phyloP scores from a whole-genome alignment of 2,888 invertebrate species.

The Platycheirus rosarum region DNA sequence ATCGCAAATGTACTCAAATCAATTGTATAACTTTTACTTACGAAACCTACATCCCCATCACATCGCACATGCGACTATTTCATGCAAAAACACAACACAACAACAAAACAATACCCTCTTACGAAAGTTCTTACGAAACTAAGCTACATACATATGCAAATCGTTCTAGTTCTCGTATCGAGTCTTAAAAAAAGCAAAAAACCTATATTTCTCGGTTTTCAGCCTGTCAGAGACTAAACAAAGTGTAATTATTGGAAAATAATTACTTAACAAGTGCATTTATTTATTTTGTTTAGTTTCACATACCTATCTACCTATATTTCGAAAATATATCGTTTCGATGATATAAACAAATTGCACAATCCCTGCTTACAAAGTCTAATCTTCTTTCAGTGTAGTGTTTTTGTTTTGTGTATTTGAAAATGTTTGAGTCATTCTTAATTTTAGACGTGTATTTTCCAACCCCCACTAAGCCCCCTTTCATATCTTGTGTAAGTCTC shows the following conservation, averaged over 20 bases:
- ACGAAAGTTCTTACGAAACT: too few relatives aligned
- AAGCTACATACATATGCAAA: neutral
- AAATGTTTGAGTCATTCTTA: conserved; percentile 14
- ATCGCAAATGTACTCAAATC: too few relatives aligned
- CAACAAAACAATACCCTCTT: too few relatives aligned
- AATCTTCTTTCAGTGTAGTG: neutral
- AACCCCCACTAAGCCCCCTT: too few relatives aligned
- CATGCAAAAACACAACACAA: too few relatives aligned
- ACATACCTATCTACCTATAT: too few relatives aligned
- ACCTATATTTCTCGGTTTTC: conserved; percentile 4
- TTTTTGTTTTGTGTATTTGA: neutral
- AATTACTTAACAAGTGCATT: conserved; percentile 7
- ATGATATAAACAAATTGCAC: conserved; percentile 28
- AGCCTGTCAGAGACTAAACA: neutral
- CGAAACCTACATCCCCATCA: too few relatives aligned
- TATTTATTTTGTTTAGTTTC: neutral
- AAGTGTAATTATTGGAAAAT: conserved; percentile 25
- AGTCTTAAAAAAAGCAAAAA: conserved; percentile 1
- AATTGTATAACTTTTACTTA: too few relatives aligned
- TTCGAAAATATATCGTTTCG: neutral
- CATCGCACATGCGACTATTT: too few relatives aligned
- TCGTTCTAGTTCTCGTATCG: too few relatives aligned
- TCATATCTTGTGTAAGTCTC: neutral
- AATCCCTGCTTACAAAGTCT: neutral
- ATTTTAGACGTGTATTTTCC: neutral